These are phyloP conservation scores for Gastrophryne carolinensis DNA, from an alignment of 2,797 vertebrate genomes.

Conservation along the genomic window DNA sequence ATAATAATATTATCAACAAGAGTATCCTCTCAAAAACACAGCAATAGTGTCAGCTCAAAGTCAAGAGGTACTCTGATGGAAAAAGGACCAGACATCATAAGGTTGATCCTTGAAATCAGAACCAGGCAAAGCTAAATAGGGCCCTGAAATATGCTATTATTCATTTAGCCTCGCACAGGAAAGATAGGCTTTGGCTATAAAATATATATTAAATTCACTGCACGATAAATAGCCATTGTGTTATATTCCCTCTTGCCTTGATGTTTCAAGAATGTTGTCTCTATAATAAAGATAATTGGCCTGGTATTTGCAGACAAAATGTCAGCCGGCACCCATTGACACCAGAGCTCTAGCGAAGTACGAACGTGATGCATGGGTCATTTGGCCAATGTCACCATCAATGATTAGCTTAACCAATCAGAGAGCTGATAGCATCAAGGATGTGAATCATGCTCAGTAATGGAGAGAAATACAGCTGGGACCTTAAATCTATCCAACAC, in stretches of 20 bases:
- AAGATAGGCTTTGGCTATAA: no score
- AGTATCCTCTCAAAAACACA: no score
- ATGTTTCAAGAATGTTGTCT: not conserved
- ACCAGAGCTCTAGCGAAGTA: not conserved
- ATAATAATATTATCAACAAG: no score
- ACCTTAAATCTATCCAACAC: conserved; percentile 21
- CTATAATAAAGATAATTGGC: not conserved
- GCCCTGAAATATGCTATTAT: no score
- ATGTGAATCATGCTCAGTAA: conserved; percentile 18
- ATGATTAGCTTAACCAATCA: conserved; percentile 5
- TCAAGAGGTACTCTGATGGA: no score
- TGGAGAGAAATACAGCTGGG: conserved; percentile 16
- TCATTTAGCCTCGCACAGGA: no score
- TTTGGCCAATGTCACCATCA: conserved; percentile 12
- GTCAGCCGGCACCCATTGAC: not conserved
- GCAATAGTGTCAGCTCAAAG: no score
- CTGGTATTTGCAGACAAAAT: not conserved
- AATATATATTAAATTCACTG: no score
- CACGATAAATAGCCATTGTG: not conserved
- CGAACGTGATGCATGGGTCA: conserved; percentile 1
- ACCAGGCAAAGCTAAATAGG: no score
- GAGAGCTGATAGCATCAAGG: not conserved
- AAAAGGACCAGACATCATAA: no score
- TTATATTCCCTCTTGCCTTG: not conserved
- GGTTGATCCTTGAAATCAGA: no score